A percentile compares a stretch with the other conserved stretches of the same genome.
These are phyloP conservation scores for Chionoecetes opilio DNA, from an alignment of 1,140 invertebrate species.

Conservation along the genomic window DNA sequence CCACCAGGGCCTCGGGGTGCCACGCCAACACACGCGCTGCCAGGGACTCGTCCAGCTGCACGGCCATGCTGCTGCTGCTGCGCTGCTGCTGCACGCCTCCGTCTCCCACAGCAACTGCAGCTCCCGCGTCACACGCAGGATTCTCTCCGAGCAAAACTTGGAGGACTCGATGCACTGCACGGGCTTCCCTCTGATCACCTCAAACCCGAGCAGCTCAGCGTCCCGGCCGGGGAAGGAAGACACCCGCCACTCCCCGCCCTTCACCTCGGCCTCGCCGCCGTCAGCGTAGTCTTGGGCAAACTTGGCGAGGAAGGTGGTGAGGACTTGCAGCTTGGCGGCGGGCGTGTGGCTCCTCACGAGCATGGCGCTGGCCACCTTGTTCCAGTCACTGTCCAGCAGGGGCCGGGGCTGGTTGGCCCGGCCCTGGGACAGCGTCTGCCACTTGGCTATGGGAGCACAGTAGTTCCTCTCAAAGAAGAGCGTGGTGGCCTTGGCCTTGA, in stretches of 20 bases:
- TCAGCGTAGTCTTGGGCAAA: not conserved
- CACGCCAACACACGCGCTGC: not conserved
- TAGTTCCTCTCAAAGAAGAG: conserved; percentile 70
- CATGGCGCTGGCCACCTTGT: conserved; percentile 58
- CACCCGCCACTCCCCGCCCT: not conserved
- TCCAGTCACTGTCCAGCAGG: conserved; percentile 72
- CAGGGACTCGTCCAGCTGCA: conserved; percentile 23
- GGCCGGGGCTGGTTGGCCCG: conserved; percentile 68
- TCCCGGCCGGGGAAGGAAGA: not conserved
- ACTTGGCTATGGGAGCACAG: conserved; percentile 62
- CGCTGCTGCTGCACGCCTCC: not conserved
- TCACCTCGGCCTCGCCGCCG: not conserved
- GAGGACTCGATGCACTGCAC: conserved; percentile 69
- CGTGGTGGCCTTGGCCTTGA: conserved; percentile 68
- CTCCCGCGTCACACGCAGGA: conserved; percentile 66
- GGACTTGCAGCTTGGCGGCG: conserved; percentile 60
- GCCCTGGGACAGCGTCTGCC: conserved; percentile 41
- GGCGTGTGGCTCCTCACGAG: conserved; percentile 56
- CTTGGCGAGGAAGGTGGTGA: conserved; percentile 10
- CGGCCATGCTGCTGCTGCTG: not conserved
- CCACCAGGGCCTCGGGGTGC: not conserved
- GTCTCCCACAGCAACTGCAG: conserved; percentile 46
- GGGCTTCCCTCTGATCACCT: conserved; percentile 67
- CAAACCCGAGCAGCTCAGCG: conserved; percentile 50
- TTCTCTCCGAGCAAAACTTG: conserved; percentile 74